Conservation (phyloP, 2,888 invertebrate species). For the Drosophila fulvimacula region DNA sequence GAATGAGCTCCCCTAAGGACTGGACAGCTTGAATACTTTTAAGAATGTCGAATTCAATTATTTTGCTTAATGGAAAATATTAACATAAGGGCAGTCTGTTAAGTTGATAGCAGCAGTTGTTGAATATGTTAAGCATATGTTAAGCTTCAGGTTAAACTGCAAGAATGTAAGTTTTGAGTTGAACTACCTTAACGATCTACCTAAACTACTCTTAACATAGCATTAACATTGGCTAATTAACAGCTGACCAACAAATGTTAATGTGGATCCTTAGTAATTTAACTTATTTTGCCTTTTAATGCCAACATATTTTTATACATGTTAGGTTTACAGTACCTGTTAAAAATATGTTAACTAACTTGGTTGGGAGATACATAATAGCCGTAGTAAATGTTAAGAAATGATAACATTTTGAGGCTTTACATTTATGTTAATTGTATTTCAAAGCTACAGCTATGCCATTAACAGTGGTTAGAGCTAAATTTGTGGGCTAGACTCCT, state of each 20-base stretch:
- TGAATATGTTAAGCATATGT: not conserved
- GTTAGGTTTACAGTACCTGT: no score
- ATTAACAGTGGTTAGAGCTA: not conserved
- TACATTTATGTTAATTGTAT: not conserved
- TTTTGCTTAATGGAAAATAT: not conserved
- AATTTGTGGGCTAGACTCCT: not conserved
- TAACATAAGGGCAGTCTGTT: not conserved
- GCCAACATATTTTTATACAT: no score
- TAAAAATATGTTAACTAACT: no score
- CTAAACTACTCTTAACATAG: not conserved
- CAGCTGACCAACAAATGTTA: not conserved
- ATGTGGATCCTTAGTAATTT: no score
- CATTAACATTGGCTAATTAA: not conserved
- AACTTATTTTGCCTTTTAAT: no score
- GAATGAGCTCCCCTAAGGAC: not conserved
- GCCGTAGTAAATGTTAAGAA: not conserved
- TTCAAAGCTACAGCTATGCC: not conserved
- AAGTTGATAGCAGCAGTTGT: rapidly evolving
- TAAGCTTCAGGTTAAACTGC: not conserved
- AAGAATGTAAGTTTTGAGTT: not conserved
- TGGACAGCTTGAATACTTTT: not conserved
- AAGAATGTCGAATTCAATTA: slow-evolving; percentile 10
- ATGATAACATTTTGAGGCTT: not conserved
- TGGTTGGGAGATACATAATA: no score
- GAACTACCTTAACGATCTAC: no score